Evolutionary conservation across 2,888 invertebrate genomes (phyloP), one percentile per base, ranked within the genome.

Genomic region (Apocheima hispidaria): DNA sequence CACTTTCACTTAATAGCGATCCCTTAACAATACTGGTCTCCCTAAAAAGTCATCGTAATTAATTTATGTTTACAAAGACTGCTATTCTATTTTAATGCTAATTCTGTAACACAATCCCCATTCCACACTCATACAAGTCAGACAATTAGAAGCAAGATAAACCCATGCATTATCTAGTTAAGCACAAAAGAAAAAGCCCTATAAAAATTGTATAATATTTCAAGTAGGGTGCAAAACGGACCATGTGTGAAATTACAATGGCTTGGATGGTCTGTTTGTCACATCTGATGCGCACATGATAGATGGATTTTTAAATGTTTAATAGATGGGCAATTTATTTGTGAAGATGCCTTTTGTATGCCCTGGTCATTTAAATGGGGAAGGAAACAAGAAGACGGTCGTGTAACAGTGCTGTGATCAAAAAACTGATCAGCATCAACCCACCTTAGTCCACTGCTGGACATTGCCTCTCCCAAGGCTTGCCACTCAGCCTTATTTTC

Each of bases 121-220:
- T 90, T 89, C 83, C 84, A 81, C 77, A 72, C 74, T 78, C 72
- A 77, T 83, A 87, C 87, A 89, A 90, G 90, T 90, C 72, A 78
- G 83, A 88, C 87, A 90, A 91, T 92, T 90, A 89, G 86, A 79
- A 81, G 80, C 74, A 80, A 81, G 85, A 90, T 90, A 90, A 89
- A 87, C 90, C 91, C 90, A 87, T 90, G 88, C 88, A 92, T 92
- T 92, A 92, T 92, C 92, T 92, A 88, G 87, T 90, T 86, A 86
- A 66, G 69, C 62, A 90, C 90, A 90, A 90, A 84, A 74, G 81
- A 83, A 84, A 83, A 87, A 86, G 85, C 88, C 88, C 89, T 79
- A 68, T 66, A 70, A 86, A 90, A 90, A 87, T 88, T 84, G 88
- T 88, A 87, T 92, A 90, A 90, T 90, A 87, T 92, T 92, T 90